Evolutionary conservation across 2,113 vertebrate genomes (phyloP), one percentile per base, ranked within the genome.

Genomic region (Oncorhynchus mykiss): DNA sequence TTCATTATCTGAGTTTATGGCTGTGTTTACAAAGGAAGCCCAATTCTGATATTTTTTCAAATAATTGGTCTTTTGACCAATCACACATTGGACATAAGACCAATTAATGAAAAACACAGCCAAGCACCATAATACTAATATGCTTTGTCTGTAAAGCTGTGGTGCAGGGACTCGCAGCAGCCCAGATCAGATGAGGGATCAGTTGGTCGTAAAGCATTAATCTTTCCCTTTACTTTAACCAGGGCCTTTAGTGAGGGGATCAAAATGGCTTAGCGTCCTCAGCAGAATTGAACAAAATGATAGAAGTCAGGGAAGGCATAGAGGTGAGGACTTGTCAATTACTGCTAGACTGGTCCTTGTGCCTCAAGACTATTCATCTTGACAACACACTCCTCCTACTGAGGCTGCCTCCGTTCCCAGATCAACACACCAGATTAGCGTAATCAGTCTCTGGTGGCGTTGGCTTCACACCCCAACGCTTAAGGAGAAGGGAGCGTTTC

Each of bases 221-320:
- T 80, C 72, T 72, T 72, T 57, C 72, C 39, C 24, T 72, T 82
- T 82, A 49, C 69, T 82, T 73, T 78, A 80, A 77, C 73, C 54
- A 9, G 34, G n/a, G 59, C 39, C 66, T 78, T 72, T 34, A 72
- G 78, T 66, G 18, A 70, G 51, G 29, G 72, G 71, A 81, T 86
- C 29, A 75, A 39, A 73, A 72, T 71, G 60, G 20, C 71, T 75
- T 39, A 51, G 60, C 62, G 31, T 18, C 64, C 72, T 60, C 59
- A 48, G 71, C 77, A 81, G 57, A 49, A 77, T 71, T 76, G 57
- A 69, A 70, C 76, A 48, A 72, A 68, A 65, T 62, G 69, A 45
- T 62, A 74, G 57, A 51, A 77, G 64, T 62, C 68, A 71, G 60
- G 34, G n/a, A 69, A 74, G 78, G 65, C 54, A 11, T 49, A 18